A percentile compares a stretch with the other conserved stretches of the same genome.
phyloP scores from a whole-genome alignment of 2,888 invertebrate species.

The Thalpophila matura region DNA sequence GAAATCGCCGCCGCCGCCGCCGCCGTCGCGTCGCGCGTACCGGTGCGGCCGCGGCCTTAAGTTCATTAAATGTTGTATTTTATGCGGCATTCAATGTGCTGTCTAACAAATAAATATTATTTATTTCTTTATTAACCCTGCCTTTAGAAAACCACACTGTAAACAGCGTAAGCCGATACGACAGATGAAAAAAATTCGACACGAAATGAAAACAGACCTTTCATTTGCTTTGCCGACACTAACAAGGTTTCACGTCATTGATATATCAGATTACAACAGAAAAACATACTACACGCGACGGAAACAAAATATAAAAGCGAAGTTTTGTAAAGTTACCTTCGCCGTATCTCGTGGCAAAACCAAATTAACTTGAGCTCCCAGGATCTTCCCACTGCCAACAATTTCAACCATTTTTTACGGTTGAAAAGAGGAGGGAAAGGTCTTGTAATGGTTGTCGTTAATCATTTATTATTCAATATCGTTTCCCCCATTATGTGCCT shows the following conservation, averaged over 20 bases:
- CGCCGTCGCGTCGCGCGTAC: too few relatives aligned
- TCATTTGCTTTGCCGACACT: constrained; percentile 14
- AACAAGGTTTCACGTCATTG: constrained; percentile 34
- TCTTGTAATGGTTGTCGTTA: constrained; percentile 39
- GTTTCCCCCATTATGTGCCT: constrained; percentile 46
- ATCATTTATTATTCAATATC: constrained; percentile 65
- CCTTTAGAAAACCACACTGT: too few relatives aligned
- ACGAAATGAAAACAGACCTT: neutral
- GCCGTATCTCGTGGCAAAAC: constrained; percentile 33
- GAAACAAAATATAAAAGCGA: constrained; percentile 62
- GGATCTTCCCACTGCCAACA: neutral
- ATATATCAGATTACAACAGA: constrained; percentile 56
- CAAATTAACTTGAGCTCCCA: constrained; percentile 45
- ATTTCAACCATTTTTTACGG: neutral
- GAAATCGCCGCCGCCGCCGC: too few relatives aligned
- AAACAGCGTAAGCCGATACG: too few relatives aligned
- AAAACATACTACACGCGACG: constrained; percentile 48
- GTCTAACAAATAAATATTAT: too few relatives aligned
- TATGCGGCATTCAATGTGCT: too few relatives aligned
- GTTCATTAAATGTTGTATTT: too few relatives aligned
- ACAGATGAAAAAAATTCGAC: too few relatives aligned
- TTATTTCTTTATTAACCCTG: too few relatives aligned
- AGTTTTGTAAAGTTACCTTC: constrained; percentile 54
- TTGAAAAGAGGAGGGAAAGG: constrained; percentile 9
- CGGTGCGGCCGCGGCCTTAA: too few relatives aligned